Evolutionary conservation across 2,888 invertebrate genomes (phyloP).

Genomic region (Microctonus aethiopoides): DNA sequence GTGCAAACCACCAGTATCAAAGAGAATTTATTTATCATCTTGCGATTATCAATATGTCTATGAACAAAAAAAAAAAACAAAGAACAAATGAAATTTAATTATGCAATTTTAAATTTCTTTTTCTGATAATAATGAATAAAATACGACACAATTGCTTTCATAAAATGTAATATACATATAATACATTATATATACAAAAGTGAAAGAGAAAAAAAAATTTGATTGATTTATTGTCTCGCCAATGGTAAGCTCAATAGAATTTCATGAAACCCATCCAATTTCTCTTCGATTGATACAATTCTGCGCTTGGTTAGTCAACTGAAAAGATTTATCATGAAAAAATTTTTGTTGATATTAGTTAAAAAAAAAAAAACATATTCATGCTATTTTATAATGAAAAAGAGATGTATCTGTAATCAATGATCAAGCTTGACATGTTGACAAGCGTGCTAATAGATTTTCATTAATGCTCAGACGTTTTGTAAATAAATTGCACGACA

Average conservation of each 20-base stretch:
- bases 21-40: slow-evolving; percentile 37
- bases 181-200: background rate
- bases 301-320: no score
- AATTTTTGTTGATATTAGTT: background rate
- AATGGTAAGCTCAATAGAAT: background rate
- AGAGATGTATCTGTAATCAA: background rate
- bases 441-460: background rate
- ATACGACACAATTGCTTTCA: no score
- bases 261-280: background rate
- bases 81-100: no score
- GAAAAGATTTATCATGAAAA: no score
- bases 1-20: slow-evolving; percentile 42
- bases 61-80: background rate
- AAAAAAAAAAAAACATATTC: background rate
- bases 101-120: no score
- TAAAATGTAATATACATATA: no score
- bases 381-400: no score
- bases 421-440: background rate
- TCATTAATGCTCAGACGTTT: background rate
- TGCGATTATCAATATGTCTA: slow-evolving; percentile 28
- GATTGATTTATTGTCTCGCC: background rate
- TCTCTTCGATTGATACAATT: background rate
- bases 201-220: background rate
- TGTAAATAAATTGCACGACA: background rate
- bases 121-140: no score